Base-by-base conservation (phyloP, 2,113 vertebrate genomes). In the Protobothrops mucrosquamatus region DNA sequence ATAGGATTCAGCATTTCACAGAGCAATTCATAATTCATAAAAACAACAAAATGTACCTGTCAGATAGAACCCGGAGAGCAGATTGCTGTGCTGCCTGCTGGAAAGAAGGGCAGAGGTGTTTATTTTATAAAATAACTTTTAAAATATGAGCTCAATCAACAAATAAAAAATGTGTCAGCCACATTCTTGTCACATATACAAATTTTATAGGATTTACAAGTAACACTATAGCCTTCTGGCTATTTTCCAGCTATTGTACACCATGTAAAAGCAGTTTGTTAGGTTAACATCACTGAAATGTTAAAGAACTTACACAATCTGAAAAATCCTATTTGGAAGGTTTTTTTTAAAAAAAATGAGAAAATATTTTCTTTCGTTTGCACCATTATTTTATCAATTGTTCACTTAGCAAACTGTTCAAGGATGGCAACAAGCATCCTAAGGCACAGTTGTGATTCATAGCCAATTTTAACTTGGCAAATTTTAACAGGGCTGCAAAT, bases 21-120 rank as follows among this genome's bases (percentile, higher is more conserved):
- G 97, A 98, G 97, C 97, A 98, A 98, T 98, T 98, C 98, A 98
- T 98, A 97, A 97, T 98, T 98, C 97, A 98, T 98, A 98, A 98
- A 98, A 98, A 98, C 98, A 97, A 98, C 96, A 98, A 98, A 98
- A 98, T 96, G 96, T 98, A 98, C 98, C 98, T 98, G 98, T 98
- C 98, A 97, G 97, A 97, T 54, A 98, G 96, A 97, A 97, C 91
- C 92, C 95, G 97, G 97, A 98, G 97, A 97, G 97, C 96, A 93
- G 98, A 98, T 97, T 97, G 98, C 98, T 98, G 97, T 97, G 98
- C 95, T 97, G 97, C 97, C 97, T 98, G 98, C 97, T 98, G 97
- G 97, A 98, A 98, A 97, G 97, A 97, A 98, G 97, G 97, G 95
- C 96, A 98, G 98, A 98, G 95, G 98, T 97, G 97, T 98, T 98